These are phyloP conservation scores for Tetranychus piercei DNA, from an alignment of 2,888 invertebrate species.

Conservation along the genomic window DNA sequence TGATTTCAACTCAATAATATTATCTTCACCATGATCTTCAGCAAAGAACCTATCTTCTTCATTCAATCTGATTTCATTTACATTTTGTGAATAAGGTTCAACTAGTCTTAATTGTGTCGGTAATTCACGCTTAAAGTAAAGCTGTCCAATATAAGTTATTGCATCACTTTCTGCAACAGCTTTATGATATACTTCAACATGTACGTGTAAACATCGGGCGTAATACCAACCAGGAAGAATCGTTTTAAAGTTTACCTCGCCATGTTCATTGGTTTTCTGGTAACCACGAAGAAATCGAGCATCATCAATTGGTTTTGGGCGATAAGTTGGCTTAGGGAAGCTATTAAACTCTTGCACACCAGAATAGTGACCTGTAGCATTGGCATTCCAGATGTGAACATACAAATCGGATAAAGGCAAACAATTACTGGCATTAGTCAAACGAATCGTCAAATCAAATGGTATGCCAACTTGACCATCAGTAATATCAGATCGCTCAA, in stretches of 20 bases:
- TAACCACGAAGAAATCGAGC: constrained; percentile 16
- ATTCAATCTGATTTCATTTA: neutral
- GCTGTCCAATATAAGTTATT: constrained; percentile 8
- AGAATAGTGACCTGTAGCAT: constrained; percentile 8
- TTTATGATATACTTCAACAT: constrained; percentile 3
- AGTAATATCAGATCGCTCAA: neutral
- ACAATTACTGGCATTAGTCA: neutral
- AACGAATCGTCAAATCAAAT: neutral
- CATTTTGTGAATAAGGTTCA: neutral
- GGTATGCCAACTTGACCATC: constrained; percentile 4
- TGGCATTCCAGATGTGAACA: neutral
- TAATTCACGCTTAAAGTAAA: constrained; percentile 7
- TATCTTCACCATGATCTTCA: no score
- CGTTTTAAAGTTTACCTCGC: constrained; percentile 15
- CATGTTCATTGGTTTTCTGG: constrained; percentile 19
- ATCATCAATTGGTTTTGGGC: constrained; percentile 12
- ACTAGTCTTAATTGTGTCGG: neutral
- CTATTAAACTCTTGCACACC: neutral
- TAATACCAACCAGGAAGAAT: constrained; percentile 17
- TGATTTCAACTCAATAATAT: no score
- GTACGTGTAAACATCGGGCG: constrained; percentile 1
- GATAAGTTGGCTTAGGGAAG: neutral
- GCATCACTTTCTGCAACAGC: neutral
- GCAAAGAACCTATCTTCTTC: no score
- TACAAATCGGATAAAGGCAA: neutral